These are phyloP conservation scores for Pseudomugil gertrudae DNA, from an alignment of 2,797 vertebrate genomes.

Conservation along the genomic window DNA sequence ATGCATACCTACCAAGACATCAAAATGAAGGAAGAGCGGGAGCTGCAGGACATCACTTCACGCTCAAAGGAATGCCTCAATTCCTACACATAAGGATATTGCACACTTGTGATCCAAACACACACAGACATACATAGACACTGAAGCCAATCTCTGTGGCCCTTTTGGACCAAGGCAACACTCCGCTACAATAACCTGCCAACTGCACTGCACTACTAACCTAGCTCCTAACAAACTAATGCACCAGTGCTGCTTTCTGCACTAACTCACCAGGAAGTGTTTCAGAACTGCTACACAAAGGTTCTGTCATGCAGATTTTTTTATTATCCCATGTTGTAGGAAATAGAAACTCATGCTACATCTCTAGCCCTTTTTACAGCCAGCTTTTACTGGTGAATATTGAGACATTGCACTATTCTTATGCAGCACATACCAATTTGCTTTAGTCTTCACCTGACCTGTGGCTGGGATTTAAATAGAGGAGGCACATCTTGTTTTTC, in stretches of 20 bases:
- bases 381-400: conserved; percentile 61
- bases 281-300: conserved; percentile 63
- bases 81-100: conserved; percentile 94
- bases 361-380: conserved; percentile 42
- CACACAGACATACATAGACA: conserved; percentile 42
- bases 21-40: conserved; percentile 99
- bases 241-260: conserved; percentile 83
- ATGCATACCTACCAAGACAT: conserved; percentile 99
- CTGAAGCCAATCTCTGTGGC: conserved; percentile 66
- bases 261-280: conserved; percentile 82
- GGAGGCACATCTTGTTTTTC: conserved; percentile 24
- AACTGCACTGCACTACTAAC: conserved; percentile 86
- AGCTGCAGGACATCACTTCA: conserved; percentile 98
- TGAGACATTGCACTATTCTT: conserved; percentile 75
- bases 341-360: conserved; percentile 29
- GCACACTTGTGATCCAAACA: conserved; percentile 24
- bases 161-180: conserved; percentile 80
- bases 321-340: conserved; percentile 31
- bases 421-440: conserved; percentile 33
- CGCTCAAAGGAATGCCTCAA: conserved; percentile 99
- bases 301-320: conserved; percentile 39
- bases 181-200: conserved; percentile 86
- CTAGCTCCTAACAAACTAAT: conserved; percentile 88
- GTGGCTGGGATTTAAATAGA: conserved; percentile 44
- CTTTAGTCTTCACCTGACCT: conserved; percentile 45